phyloP scores from a whole-genome alignment of 2,888 invertebrate species.

The Noctua pronuba region DNA sequence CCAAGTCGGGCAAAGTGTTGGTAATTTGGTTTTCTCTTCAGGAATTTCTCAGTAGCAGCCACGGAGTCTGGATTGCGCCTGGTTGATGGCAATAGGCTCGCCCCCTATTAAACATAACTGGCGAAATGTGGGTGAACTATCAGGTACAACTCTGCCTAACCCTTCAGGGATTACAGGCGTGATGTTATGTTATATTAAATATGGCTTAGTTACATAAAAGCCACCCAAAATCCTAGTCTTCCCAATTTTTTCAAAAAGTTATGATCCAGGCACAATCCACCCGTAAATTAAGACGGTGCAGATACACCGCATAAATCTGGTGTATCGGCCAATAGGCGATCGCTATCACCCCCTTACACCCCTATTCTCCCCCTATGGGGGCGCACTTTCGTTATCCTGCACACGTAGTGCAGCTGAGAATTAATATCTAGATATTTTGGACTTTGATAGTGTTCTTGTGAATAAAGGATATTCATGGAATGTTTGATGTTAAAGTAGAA shows the following conservation, averaged over 20 bases:
- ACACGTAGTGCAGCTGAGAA: slow-evolving; percentile 66
- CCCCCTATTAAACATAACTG: too few species aligned
- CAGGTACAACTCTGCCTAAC: too few species aligned
- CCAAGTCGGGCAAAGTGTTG: too few species aligned
- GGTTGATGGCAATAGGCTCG: too few species aligned
- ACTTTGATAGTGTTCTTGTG: slow-evolving; percentile 48
- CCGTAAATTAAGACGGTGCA: slow-evolving; percentile 76
- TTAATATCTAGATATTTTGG: slow-evolving; percentile 59
- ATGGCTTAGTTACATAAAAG: neutral
- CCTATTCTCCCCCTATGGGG: slow-evolving; percentile 49
- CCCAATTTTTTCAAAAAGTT: slow-evolving; percentile 20
- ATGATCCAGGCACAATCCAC: slow-evolving; percentile 52
- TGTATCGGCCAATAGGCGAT: slow-evolving; percentile 78
- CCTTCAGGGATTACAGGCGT: too few species aligned
- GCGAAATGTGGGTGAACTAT: too few species aligned
- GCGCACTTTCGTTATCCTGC: slow-evolving; percentile 62
- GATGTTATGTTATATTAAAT: too few species aligned
- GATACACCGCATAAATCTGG: slow-evolving; percentile 78
- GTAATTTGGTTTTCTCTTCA: too few species aligned
- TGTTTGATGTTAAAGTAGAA: slow-evolving; percentile 1
- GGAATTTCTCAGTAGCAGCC: too few species aligned
- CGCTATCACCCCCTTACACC: slow-evolving; percentile 65
- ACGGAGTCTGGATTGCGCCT: too few species aligned
- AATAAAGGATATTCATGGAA: slow-evolving; percentile 18
- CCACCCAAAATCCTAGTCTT: neutral